phyloP scores from a whole-genome alignment of 2,113 vertebrate species.

The Etheostoma spectabile region DNA sequence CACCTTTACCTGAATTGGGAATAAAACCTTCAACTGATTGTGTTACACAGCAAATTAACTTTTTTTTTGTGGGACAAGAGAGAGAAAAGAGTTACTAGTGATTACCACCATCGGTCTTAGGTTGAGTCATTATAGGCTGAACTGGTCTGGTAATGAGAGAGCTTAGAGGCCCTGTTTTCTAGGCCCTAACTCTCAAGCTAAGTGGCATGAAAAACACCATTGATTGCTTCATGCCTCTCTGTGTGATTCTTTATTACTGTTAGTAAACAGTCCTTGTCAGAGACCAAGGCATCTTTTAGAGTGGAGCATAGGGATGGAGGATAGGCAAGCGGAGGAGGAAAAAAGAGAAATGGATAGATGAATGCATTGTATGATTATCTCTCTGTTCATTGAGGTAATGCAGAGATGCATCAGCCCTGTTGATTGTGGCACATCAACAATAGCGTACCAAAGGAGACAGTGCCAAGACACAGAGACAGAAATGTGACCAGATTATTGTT shows the following conservation, averaged over 20 bases:
- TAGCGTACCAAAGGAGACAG: slow-evolving; percentile 1
- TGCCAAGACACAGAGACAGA: not conserved
- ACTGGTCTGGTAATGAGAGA: slow-evolving; percentile 73
- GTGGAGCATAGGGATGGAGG: not conserved
- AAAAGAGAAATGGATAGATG: slow-evolving; percentile 2
- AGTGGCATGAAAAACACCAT: slow-evolving; percentile 71
- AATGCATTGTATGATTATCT: slow-evolving; percentile 22
- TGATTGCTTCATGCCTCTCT: slow-evolving; percentile 62
- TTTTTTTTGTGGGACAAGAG: slow-evolving; percentile 16
- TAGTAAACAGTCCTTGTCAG: slow-evolving; percentile 40
- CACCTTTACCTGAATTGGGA: not conserved
- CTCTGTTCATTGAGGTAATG: slow-evolving; percentile 18
- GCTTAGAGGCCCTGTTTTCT: slow-evolving; percentile 39
- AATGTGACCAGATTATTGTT: slow-evolving; percentile 52
- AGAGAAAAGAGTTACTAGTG: slow-evolving; percentile 40
- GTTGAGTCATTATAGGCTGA: slow-evolving; percentile 67
- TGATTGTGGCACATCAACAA: slow-evolving; percentile 5
- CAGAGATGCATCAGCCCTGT: slow-evolving; percentile 8
- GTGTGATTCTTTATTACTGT: slow-evolving; percentile 65
- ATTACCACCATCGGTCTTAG: slow-evolving; percentile 60
- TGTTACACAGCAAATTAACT: slow-evolving; percentile 55
- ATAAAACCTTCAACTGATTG: slow-evolving; percentile 25
- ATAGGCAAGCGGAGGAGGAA: not conserved
- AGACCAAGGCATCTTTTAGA: slow-evolving; percentile 40
- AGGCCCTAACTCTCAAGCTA: slow-evolving; percentile 67